phyloP scores from a whole-genome alignment of 2,888 invertebrate genomes.

The Tolmerus cingulatus region DNA sequence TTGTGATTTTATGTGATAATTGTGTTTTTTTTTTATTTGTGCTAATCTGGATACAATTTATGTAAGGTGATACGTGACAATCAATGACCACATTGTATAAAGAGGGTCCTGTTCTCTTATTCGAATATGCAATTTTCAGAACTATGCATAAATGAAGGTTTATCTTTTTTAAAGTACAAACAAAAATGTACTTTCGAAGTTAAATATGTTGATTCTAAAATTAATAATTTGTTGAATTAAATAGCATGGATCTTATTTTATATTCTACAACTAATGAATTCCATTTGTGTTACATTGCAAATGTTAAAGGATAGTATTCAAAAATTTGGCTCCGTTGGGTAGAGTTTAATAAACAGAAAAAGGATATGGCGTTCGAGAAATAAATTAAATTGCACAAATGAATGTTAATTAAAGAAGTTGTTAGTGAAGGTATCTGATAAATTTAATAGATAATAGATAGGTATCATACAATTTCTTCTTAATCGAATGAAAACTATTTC shows the following conservation, averaged over 20 bases:
- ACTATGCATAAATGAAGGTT: not conserved
- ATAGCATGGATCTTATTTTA: no score
- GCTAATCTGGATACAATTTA: not conserved
- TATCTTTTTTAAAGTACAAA: not conserved
- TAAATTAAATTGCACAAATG: not conserved
- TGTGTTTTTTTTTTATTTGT: not conserved
- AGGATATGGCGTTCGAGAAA: not conserved
- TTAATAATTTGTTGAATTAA: no score
- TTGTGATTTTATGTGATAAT: conserved; percentile 16
- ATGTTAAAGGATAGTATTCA: not conserved
- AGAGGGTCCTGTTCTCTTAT: not conserved
- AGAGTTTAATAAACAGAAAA: not conserved
- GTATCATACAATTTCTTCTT: no score
- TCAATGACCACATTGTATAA: no score
- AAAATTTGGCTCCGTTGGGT: not conserved
- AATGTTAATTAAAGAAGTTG: not conserved
- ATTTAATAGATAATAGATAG: not conserved
- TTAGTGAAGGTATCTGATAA: not conserved
- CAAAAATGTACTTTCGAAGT: not conserved
- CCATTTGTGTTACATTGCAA: no score
- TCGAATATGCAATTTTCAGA: not conserved
- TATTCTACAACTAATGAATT: no score
- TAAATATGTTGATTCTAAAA: no score
- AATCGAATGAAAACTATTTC: no score
- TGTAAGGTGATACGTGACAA: no score